phyloP scores from a whole-genome alignment of 2,113 vertebrate species.

The Clarias batrachus region DNA sequence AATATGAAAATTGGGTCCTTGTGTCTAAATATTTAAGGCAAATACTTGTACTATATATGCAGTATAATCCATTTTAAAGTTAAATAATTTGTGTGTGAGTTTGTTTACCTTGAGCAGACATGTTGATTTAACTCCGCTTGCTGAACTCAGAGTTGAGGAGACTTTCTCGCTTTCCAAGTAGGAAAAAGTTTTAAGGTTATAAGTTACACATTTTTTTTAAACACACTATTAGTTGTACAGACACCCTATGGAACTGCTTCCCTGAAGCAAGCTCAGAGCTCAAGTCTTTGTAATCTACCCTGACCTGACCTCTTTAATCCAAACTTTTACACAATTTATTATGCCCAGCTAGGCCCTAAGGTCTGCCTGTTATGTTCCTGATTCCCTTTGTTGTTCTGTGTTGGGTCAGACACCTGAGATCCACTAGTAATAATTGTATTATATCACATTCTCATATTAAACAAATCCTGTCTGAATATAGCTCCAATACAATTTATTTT shows the following conservation, averaged over 20 bases:
- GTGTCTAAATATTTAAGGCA: too few species aligned
- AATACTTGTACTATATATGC: neutral
- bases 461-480: neutral
- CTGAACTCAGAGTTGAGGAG: neutral
- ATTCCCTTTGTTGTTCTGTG: neutral
- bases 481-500: neutral
- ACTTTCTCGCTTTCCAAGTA: neutral
- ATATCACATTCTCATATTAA: neutral
- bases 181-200: neutral
- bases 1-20: too few species aligned
- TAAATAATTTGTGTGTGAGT: too few species aligned
- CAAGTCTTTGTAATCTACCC: slow-evolving; percentile 5
- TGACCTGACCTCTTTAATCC: slow-evolving; percentile 10
- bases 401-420: neutral
- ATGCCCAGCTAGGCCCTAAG: neutral
- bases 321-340: slow-evolving; percentile 9
- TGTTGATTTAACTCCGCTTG: neutral
- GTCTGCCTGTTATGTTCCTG: neutral
- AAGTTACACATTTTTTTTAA: neutral
- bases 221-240: neutral
- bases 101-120: neutral
- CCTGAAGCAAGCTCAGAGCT: neutral
- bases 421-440: neutral
- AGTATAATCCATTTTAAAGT: neutral
- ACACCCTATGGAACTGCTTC: slow-evolving; percentile 4